Base-by-base conservation (phyloP, 2,888 invertebrate genomes). In the Melieria omissa region DNA sequence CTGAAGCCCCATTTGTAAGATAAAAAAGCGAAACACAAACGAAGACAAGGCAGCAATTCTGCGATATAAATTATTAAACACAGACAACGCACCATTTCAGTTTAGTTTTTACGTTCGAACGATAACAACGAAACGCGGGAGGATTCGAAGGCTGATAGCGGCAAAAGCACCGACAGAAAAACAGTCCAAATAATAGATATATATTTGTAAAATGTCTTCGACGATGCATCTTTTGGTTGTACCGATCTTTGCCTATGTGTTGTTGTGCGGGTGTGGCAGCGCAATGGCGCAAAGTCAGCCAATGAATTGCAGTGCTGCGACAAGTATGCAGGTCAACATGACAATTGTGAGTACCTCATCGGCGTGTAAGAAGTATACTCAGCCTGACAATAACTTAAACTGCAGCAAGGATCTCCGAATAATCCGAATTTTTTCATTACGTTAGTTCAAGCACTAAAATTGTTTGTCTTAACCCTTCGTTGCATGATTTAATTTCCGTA, bases 11-110 rank as follows among this genome's bases (percentile, higher is more conserved):
- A 52, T 52, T 52, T 52, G 12, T 52, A 52, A 52, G 52, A 52
- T 52, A 52, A 52, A 52, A 52, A 52, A 8, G 14, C 52, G 9
- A 49, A 52, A 52, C 14, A 52, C 12, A 52, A 52, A 2, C 12
- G 5, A 52, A 52, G 5, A 8, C 29, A 3, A 29, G 12, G 52
- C n/a, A n/a, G 52, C 52, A 52, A 44, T 45, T 54, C 41, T 44
- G 45, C 42, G 46, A 46, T 66, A 66, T 66, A 66, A 66, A 66
- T 45, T 66, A 66, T 66, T 66, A 10, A 66, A 66, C 42, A 46
- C 14, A 8, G n/a, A 57, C 45, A 9, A 6, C 14, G 9, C 12
- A 47, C 57, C 42, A 46, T 66, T 66, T 66, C 58, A 66, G 66
- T 66, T 46, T 12, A 55, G 44, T 65, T 65, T 54, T 29, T 54